Percentiles rank a stretch among this genome's conserved stretches.
phyloP scores from a whole-genome alignment of 1,140 invertebrate genomes.

The Dendrolimus kikuchii region DNA sequence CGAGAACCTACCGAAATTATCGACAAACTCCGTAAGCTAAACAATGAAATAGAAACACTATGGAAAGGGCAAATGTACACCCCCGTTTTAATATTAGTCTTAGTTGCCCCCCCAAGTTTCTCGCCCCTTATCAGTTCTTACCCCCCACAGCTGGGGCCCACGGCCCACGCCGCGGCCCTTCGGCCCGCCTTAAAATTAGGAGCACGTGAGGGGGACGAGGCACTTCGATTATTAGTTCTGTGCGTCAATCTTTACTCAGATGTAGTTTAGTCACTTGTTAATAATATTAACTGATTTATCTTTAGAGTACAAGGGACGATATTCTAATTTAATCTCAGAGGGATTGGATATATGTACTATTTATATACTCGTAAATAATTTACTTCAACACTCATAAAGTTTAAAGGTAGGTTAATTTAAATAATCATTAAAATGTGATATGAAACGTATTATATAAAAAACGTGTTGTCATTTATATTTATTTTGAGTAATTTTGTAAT shows the following conservation, averaged over 20 bases:
- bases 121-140: slow-evolving; percentile 16
- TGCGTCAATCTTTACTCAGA: slow-evolving; percentile 18
- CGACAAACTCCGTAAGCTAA: not conserved
- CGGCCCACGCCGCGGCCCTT: not conserved
- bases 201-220: slow-evolving; percentile 9
- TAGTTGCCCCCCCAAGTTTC: slow-evolving; percentile 14
- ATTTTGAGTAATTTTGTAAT: too few species aligned
- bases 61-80: not conserved
- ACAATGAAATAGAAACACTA: not conserved
- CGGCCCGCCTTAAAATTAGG: slow-evolving; percentile 16
- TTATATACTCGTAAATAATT: too few species aligned
- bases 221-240: slow-evolving; percentile 18
- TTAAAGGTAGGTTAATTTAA: too few species aligned
- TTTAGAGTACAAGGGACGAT: too few species aligned
- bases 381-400: too few species aligned
- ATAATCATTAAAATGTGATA: too few species aligned
- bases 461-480: too few species aligned
- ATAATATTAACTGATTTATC: too few species aligned
- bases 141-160: slow-evolving; percentile 9
- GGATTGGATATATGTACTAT: too few species aligned
- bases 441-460: too few species aligned
- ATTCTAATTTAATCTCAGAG: too few species aligned
- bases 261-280: not conserved
- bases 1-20: too few species aligned
- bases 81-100: slow-evolving; percentile 17